Evolutionary conservation across 2,113 vertebrate genomes (phyloP).

Genomic region (Phylloscopus trochilus): DNA sequence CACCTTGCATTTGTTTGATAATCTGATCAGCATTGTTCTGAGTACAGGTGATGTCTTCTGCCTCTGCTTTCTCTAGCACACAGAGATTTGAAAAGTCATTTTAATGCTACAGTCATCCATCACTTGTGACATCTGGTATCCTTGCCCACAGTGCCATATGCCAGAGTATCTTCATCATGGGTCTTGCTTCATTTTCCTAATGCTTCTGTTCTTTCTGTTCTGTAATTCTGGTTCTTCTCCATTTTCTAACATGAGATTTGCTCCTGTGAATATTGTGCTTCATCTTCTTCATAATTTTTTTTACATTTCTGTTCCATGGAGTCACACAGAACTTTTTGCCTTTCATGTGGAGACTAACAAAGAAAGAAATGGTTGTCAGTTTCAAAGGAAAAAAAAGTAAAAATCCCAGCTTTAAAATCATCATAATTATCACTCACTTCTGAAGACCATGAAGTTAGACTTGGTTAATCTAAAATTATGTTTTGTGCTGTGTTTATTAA

Average conservation of each 20-base stretch:
- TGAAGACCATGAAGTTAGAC: neutral
- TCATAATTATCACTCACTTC: neutral
- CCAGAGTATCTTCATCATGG: neutral
- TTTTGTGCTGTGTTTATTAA: neutral
- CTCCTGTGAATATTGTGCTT: neutral
- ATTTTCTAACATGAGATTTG: neutral
- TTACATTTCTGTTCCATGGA: constrained; percentile 42
- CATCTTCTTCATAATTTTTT: constrained; percentile 59
- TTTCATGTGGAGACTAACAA: constrained; percentile 60
- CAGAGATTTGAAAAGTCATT: neutral
- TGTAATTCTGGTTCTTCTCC: neutral
- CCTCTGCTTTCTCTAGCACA: neutral
- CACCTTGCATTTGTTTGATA: neutral
- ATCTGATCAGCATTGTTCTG: neutral
- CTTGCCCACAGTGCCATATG: fast-evolving
- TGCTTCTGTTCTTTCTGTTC: neutral
- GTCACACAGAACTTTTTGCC: constrained; percentile 69
- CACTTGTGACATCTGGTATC: neutral
- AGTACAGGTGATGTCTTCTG: neutral
- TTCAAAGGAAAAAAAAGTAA: neutral
- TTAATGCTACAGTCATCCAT: neutral
- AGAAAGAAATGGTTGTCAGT: neutral
- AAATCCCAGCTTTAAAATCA: fast-evolving
- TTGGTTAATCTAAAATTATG: neutral
- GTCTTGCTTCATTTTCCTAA: neutral